These are phyloP conservation scores for Rhinoptilus africanus DNA, from an alignment of 2,113 vertebrate genomes.

Conservation along the genomic window DNA sequence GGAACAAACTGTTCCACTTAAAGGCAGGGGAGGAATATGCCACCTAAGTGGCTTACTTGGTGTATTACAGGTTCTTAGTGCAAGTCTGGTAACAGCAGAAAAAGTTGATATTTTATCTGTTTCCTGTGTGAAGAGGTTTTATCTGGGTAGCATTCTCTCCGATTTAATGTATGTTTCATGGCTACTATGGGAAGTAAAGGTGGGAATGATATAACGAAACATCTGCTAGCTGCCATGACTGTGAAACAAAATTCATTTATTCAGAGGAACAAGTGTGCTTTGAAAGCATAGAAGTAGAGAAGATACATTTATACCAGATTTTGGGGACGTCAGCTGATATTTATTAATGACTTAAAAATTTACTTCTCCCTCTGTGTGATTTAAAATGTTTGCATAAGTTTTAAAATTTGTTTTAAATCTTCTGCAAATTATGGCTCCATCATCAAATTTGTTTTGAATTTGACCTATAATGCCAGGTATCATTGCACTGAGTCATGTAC, in stretches of 20 bases:
- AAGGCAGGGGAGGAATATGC: neutral
- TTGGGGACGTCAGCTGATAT: neutral
- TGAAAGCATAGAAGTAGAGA: neutral
- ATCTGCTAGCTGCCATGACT: neutral
- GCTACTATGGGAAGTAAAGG: neutral
- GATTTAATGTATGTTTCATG: neutral
- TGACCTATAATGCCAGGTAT: conserved; percentile 20
- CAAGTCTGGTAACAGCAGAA: neutral
- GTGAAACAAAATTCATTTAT: neutral
- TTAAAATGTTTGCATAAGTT: conserved; percentile 13
- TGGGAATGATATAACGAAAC: neutral
- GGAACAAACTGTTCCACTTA: neutral
- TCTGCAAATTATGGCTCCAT: conserved; percentile 20
- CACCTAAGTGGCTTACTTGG: neutral
- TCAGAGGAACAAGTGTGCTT: neutral
- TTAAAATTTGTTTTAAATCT: conserved; percentile 1
- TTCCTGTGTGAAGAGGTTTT: neutral
- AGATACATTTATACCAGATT: neutral
- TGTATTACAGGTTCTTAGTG: neutral
- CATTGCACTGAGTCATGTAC: neutral
- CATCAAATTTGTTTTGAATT: conserved; percentile 35
- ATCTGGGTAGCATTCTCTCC: neutral
- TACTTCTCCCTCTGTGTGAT: neutral
- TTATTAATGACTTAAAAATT: neutral
- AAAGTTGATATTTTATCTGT: neutral